These are phyloP conservation scores for Melieria picta DNA, from an alignment of 2,888 invertebrate species.

Conservation along the genomic window DNA sequence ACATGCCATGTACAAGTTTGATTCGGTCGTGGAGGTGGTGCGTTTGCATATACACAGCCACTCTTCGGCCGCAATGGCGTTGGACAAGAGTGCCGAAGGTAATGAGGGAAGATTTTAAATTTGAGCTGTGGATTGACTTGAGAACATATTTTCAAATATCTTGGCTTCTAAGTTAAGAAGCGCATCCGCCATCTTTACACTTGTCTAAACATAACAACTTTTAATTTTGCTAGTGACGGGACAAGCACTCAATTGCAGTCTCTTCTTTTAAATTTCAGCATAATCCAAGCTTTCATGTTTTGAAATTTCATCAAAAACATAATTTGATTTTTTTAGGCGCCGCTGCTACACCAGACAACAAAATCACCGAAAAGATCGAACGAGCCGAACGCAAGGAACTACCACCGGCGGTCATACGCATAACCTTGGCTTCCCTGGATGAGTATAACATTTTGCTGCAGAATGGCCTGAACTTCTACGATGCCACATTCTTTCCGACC, in stretches of 20 bases:
- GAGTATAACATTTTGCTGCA: slow-evolving; percentile 82
- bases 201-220: too few species aligned
- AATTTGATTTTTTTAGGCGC: slow-evolving; percentile 1
- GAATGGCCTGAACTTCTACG: slow-evolving; percentile 87
- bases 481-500: slow-evolving; percentile 87
- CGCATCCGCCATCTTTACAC: too few species aligned
- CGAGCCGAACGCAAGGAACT: slow-evolving; percentile 68
- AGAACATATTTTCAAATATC: too few species aligned
- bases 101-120: too few species aligned
- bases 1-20: slow-evolving; percentile 81
- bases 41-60: slow-evolving; percentile 70
- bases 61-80: slow-evolving; percentile 37
- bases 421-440: slow-evolving; percentile 79
- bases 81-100: too few species aligned
- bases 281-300: not conserved
- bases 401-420: slow-evolving; percentile 74
- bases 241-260: too few species aligned
- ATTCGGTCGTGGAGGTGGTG: slow-evolving; percentile 83
- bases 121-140: too few species aligned
- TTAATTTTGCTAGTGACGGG: too few species aligned
- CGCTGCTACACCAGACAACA: slow-evolving; percentile 34
- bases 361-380: slow-evolving; percentile 54
- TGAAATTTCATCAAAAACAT: not conserved
- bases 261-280: too few species aligned
- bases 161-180: too few species aligned